Percentiles rank a stretch among this genome's conserved stretches.
Evolutionary conservation across 2,797 vertebrate species (phyloP).

Genomic region (Apogon talboti): DNA sequence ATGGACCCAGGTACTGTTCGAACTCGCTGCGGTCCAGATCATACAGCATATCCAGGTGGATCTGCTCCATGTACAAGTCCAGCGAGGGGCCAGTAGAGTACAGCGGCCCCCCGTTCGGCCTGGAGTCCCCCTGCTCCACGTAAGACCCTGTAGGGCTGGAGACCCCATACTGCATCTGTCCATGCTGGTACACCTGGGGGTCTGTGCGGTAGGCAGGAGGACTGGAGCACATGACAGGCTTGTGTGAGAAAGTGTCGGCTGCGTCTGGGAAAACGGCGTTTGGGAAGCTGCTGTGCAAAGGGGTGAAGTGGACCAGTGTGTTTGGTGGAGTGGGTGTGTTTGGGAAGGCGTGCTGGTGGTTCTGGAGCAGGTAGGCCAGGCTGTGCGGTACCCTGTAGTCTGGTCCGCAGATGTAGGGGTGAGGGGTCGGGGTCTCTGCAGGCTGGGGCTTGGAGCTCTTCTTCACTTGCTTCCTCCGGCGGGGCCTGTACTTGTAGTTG

Average conservation of each 20-base stretch:
- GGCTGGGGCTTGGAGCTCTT: conserved; percentile 77
- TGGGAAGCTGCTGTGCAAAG: conserved; percentile 37
- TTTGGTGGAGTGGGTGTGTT: conserved; percentile 40
- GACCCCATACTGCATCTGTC: conserved; percentile 67
- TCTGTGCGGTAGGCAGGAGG: conserved; percentile 74
- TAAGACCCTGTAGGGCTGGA: conserved; percentile 50
- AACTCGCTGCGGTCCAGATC: conserved; percentile 95
- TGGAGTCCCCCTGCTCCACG: conserved; percentile 62
- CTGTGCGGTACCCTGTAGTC: conserved; percentile 77
- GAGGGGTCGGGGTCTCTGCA: conserved; percentile 47
- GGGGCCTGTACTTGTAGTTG: conserved; percentile 96
- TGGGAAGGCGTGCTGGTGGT: conserved; percentile 73
- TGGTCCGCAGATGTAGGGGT: conserved; percentile 72
- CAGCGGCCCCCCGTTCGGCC: conserved; percentile 69
- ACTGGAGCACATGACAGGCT: conserved; percentile 52
- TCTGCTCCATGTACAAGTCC: conserved; percentile 83
- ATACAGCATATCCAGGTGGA: conserved; percentile 88
- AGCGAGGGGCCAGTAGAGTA: conserved; percentile 72
- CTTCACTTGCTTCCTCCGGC: conserved; percentile 92
- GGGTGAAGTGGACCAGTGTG: conserved; percentile 14
- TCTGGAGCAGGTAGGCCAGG: conserved; percentile 83
- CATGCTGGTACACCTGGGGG: conserved; percentile 80
- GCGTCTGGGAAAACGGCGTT: conserved; percentile 31
- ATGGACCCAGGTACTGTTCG: conserved; percentile 92
- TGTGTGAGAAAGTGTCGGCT: conserved; percentile 36